Evolutionary conservation across 2,113 vertebrate genomes (phyloP), one percentile per base, ranked within the genome.

Genomic region (Pseudorectes ferrugineus): DNA sequence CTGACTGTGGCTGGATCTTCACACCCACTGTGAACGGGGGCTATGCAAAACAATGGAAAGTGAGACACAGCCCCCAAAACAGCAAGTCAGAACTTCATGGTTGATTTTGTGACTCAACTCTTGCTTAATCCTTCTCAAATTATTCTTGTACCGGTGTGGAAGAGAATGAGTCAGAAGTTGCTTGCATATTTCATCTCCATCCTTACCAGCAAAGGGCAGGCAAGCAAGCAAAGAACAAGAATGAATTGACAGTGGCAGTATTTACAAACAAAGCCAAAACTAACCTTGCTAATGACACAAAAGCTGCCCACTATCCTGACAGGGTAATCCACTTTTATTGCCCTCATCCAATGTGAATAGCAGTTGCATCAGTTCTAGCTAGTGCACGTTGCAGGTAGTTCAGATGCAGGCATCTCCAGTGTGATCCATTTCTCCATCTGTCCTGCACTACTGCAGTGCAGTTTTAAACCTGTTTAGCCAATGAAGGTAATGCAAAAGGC

Each of bases 81-180:
- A 65, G 42, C 35, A 74, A 75, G 31, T 38, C 55, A 42, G 42
- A 81, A 59, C 40, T 49, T 82, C 45, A 28, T 4, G 29, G 29
- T 4, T 68, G 54, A 59, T 46, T 82, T 57, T 52, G 38, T 79
- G 73, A 87, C 80, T 89, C 89, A 79, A 6, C 61, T 75, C 36
- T 14, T 73, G 42, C 54, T 72, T 75, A 89, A 91, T 72, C 21
- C 49, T 75, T 81, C 52, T 85, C 54, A 75, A 78, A 82, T 92
- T 65, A 72, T 55, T 52, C 71, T 63, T 51, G 13, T 81, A 12
- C 38, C 2, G 1, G 18, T 52, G 7, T 42, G 31, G 40, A 65
- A 75, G 15, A 74, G 54, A 78, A 82, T 40, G 81, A 94, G 46
- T 89, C 89, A 89, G 54, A 88, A 89, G 28, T 18, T 57, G 10